Evolutionary conservation across 1,140 invertebrate genomes (phyloP), one percentile per base, ranked within the genome.

Genomic region (Sinonovacula constricta): DNA sequence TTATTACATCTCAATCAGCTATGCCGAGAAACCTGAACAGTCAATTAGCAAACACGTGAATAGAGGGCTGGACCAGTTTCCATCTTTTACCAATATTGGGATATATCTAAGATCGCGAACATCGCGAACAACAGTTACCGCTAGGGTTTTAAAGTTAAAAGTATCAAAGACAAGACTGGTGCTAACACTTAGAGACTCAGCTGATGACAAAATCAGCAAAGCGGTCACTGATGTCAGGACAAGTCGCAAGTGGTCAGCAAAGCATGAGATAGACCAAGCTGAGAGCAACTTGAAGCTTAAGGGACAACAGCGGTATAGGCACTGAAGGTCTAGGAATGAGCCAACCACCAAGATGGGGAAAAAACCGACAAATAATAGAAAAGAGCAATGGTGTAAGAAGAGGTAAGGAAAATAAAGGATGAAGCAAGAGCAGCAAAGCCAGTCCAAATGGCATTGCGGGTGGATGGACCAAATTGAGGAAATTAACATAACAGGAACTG

Each of bases 61-160:
- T n/a, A 59, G 36, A 26, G 34, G 53, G 33, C 24, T 60, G 14
- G 66, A 39, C 22, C 24, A 39, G 10, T 60, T 67, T 22, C 79
- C 57, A 65, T 68, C 63, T 22, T 77, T 80, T 36, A 68, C 70
- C 57, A 34, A 18, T n/a, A 22, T 81, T 18, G 60, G 74, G 1
- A 34, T 77, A 36, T 81, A 81, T 28, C 53, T 67, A 30, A 54
- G 33, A 34, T 34, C 67, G 67, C 24, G 53, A 45, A 77, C 77
- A 34, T 45, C 67, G 1, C 68, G 72, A 28, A 57, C 68, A 22
- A 70, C 72, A n/a, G 18, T 71, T 12, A 72, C 54, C 66, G 68
- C 63, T 2, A 33, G 69, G 22, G 57, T 51, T n/a, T 45, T 63
- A 51, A 28, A 76, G 30, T 81, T 36, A 10, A 81, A 75, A 59